A percentile compares a stretch with the other conserved stretches of the same genome.
These are phyloP conservation scores for Tor tambroides DNA, from an alignment of 2,113 vertebrate genomes.

Conservation along the genomic window DNA sequence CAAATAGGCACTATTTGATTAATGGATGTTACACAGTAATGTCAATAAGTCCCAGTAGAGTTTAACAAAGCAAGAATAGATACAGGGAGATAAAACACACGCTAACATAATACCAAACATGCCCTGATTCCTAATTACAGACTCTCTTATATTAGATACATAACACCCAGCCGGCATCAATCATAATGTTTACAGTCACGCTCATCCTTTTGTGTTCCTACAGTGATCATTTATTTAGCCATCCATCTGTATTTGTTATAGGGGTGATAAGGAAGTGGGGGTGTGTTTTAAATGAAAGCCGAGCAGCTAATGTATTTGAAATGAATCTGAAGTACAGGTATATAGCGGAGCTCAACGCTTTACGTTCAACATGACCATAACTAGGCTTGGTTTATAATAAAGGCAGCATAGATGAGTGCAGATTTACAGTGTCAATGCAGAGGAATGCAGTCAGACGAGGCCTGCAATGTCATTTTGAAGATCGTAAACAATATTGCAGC, in stretches of 20 bases:
- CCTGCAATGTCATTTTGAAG: constrained; percentile 66
- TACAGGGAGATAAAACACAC: background rate
- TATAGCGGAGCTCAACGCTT: constrained; percentile 65
- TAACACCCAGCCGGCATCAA: constrained; percentile 26
- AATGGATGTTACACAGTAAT: constrained; percentile 21
- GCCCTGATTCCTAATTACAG: constrained; percentile 11
- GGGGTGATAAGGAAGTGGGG: constrained; percentile 54
- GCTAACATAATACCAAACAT: constrained; percentile 23
- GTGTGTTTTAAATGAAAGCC: constrained; percentile 60
- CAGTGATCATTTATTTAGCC: constrained; percentile 49
- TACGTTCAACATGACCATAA: constrained; percentile 67
- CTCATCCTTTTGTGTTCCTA: constrained; percentile 31
- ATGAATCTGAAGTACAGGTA: constrained; percentile 64
- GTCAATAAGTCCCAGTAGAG: constrained; percentile 13
- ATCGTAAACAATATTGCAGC: constrained; percentile 62
- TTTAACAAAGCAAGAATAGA: constrained; percentile 5
- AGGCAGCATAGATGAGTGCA: constrained; percentile 55
- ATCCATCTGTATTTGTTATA: constrained; percentile 46
- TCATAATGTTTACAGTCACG: constrained; percentile 48
- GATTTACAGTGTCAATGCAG: constrained; percentile 21
- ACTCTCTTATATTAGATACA: background rate
- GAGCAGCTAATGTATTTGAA: constrained; percentile 74
- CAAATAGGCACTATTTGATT: background rate
- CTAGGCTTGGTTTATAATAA: constrained; percentile 65
- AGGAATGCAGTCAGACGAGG: constrained; percentile 38